A percentile compares a stretch with the other conserved stretches of the same genome.
Conservation (phyloP, 2,113 vertebrate species). For the Phyllostomus hastatus region DNA sequence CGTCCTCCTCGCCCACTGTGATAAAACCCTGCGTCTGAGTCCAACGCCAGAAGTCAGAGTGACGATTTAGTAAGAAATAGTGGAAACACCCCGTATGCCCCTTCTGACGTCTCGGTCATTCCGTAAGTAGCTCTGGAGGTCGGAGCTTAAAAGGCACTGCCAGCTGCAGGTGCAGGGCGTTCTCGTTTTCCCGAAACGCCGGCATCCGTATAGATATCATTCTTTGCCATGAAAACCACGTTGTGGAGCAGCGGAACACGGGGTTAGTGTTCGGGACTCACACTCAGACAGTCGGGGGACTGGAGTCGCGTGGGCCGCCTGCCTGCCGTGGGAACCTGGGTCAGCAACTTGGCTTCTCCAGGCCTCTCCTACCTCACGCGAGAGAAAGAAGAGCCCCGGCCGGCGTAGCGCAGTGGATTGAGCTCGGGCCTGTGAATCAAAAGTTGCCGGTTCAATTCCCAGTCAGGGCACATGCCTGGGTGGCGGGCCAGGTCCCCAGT, state of each 20-base stretch:
- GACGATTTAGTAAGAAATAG: not conserved
- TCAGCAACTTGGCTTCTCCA: not conserved
- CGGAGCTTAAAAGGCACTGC: not conserved
- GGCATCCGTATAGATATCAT: not conserved
- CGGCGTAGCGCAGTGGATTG: no score
- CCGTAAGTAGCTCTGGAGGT: not conserved
- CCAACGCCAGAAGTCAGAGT: not conserved
- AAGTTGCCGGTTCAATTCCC: no score
- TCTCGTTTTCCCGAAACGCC: not conserved
- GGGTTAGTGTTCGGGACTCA: not conserved
- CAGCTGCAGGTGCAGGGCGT: not conserved
- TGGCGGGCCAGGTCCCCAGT: no score
- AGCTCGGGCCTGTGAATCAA: no score
- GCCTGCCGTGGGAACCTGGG: not conserved
- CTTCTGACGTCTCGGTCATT: not conserved
- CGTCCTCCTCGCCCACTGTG: no score
- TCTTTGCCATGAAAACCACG: not conserved
- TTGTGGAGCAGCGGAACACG: not conserved
- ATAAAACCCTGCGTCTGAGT: not conserved
- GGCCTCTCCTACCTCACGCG: not conserved
- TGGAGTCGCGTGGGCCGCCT: not conserved
- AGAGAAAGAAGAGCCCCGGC: not conserved
- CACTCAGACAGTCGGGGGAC: not conserved
- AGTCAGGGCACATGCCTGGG: no score
- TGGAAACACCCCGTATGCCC: not conserved